Percentiles rank a stretch among this genome's conserved stretches.
These are phyloP conservation scores for Nephotettix cincticeps DNA, from an alignment of 1,140 invertebrate genomes.

Conservation along the genomic window DNA sequence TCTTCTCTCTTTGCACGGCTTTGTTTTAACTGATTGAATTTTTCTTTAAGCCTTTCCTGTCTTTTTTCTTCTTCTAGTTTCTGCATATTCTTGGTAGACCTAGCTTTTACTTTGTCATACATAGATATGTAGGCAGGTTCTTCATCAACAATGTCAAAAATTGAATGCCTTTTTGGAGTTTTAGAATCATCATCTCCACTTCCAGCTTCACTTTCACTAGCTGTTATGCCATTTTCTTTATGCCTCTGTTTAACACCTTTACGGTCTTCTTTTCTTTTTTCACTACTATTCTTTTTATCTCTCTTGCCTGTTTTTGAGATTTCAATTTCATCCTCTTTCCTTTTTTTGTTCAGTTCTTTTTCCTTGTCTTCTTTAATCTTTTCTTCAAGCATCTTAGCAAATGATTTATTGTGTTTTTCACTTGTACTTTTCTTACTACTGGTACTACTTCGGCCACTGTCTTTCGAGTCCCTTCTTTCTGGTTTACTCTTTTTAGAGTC, in stretches of 20 bases:
- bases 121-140: conserved; percentile 92
- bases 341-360: conserved; percentile 37
- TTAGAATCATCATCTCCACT: conserved; percentile 69
- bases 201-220: conserved; percentile 45
- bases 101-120: conserved; percentile 97
- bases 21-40: conserved; percentile 86
- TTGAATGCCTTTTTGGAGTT: conserved; percentile 81
- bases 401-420: conserved; percentile 49
- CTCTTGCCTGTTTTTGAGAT: conserved; percentile 28
- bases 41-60: conserved; percentile 82
- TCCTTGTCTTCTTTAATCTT: conserved; percentile 57
- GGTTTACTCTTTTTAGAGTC: conserved; percentile 69
- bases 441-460: conserved; percentile 48
- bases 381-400: conserved; percentile 54
- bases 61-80: conserved; percentile 87
- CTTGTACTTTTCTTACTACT: conserved; percentile 39
- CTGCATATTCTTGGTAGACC: conserved; percentile 90
- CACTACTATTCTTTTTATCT: conserved; percentile 38
- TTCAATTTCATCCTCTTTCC: conserved; percentile 35
- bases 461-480: conserved; percentile 71
- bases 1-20: conserved; percentile 79
- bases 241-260: conserved; percentile 38
- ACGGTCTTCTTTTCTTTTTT: conserved; percentile 39
- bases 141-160: conserved; percentile 87
- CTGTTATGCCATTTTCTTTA: conserved; percentile 40